Base-by-base conservation (phyloP, 2,888 invertebrate genomes). In the Volucella inanis region DNA sequence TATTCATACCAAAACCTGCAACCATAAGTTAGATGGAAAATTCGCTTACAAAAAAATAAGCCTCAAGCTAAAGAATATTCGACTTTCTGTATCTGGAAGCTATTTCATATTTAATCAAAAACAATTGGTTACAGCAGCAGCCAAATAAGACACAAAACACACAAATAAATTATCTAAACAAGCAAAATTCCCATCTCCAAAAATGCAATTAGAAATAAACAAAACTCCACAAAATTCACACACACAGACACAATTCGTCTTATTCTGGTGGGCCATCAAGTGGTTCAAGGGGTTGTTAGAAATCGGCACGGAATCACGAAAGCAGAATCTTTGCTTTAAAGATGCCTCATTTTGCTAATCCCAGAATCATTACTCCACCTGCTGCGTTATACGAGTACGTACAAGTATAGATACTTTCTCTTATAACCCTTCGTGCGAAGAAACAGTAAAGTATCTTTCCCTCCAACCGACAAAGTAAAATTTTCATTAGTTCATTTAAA, bases 401-500 rank as follows among this genome's bases (percentile, higher is more conserved):
- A 22, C 18, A 2, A 3, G 22, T 22, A 22, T 22, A 22, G 22
- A 22, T 22, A 22, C 22, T 22, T 3, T 22, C 4, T 22, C 22
- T 1, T 12, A 39, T 50, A 64, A 64, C 65, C 22, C 65, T 52
- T 50, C 65, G 50, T 65, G 50, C 50, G 50, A 59, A 49, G 31
- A 31, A 6, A 31, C 22, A 62, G 47, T 43, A 18, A 59, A 45
- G 55, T 67, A 52, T 70, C 18, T 65, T 6, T 31, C 31, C 6
- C 4, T 31, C 31, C 31, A 6, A 31, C 31, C 74, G 71, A 64
- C 68, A 59, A 41, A 72, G 59, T 84, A 74, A 75, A 31, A 74
- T 65, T 65, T 70, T 75, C 71, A 84, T 84, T 71, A 84, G 75
- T 80, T 84, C 70, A 75, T 80, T 80, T 61, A 67, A 84, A 84